Conservation (phyloP, 1,140 invertebrate genomes). For the Zophobas morio region DNA sequence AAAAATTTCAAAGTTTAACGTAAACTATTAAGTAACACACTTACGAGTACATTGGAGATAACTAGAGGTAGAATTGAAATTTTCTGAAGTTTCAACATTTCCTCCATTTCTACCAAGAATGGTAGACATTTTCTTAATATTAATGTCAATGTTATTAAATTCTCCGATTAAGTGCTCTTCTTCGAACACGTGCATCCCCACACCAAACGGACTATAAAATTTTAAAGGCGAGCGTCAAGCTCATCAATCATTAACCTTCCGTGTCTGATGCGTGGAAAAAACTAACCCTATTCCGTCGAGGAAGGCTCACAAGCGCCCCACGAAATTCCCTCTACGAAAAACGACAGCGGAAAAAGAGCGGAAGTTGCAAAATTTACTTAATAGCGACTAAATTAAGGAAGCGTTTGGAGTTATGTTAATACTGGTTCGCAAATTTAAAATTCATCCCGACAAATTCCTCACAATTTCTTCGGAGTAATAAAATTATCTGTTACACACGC, state of each 20-base stretch:
- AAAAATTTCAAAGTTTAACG: too few relatives aligned
- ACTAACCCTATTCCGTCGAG: not conserved
- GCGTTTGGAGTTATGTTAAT: not conserved
- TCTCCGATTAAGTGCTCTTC: constrained; percentile 9
- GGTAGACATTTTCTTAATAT: too few relatives aligned
- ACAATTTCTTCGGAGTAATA: too few relatives aligned
- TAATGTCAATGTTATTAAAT: not conserved
- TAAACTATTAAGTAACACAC: too few relatives aligned
- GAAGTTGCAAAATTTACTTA: not conserved
- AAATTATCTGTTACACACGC: too few relatives aligned
- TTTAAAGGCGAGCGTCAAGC: constrained; percentile 11
- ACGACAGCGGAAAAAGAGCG: not conserved
- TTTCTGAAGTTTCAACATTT: too few relatives aligned
- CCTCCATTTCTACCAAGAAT: too few relatives aligned
- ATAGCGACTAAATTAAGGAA: not conserved
- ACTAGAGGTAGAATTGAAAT: too few relatives aligned
- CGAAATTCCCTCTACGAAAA: not conserved
- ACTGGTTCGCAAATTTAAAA: not conserved
- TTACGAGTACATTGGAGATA: too few relatives aligned
- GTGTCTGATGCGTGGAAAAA: not conserved
- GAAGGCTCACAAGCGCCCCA: constrained; percentile 7
- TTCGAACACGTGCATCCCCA: not conserved
- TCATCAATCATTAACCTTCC: constrained; percentile 39
- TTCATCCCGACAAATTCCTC: too few relatives aligned
- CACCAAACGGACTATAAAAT: constrained; percentile 34